A percentile compares a stretch with the other conserved stretches of the same genome.
These are phyloP conservation scores for Semnornis frantzii DNA, from an alignment of 2,113 vertebrate species.

Conservation along the genomic window DNA sequence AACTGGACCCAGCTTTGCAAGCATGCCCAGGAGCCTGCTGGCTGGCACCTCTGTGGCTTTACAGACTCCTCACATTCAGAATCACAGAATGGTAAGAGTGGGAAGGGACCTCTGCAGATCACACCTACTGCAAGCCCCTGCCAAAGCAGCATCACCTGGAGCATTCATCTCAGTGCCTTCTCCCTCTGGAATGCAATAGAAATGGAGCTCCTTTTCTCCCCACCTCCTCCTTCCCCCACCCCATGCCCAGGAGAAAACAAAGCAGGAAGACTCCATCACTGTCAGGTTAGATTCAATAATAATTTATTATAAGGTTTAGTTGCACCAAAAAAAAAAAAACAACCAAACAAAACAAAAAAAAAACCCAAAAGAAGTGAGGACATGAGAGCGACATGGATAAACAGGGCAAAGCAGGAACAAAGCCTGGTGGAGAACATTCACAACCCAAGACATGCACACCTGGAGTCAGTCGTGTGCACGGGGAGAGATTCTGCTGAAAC, in stretches of 20 bases:
- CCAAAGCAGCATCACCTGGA: no score
- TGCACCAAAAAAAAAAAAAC: constrained; percentile 1
- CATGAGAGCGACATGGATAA: constrained; percentile 40
- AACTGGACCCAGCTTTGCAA: not conserved
- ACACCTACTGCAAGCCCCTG: no score
- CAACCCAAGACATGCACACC: constrained; percentile 41
- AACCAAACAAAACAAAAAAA: no score
- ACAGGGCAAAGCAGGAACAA: constrained; percentile 45
- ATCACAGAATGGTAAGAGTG: no score
- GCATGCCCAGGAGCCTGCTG: not conserved
- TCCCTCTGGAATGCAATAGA: not conserved
- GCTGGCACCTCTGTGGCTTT: not conserved
- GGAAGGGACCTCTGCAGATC: no score
- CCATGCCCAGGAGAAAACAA: not conserved
- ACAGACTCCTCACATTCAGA: not conserved
- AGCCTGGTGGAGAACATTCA: constrained; percentile 7
- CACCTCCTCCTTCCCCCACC: not conserved
- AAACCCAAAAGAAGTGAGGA: constrained; percentile 15
- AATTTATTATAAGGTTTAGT: constrained; percentile 69
- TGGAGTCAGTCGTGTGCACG: not conserved
- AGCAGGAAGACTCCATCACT: not conserved
- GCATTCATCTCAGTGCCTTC: not conserved
- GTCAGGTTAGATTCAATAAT: constrained; percentile 40
- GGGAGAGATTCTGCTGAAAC: constrained; percentile 32
- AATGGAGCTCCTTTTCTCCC: not conserved